A percentile compares a stretch with the other conserved stretches of the same genome.
phyloP scores from a whole-genome alignment of 2,797 vertebrate species.

The Crocodylus rhombifer region DNA sequence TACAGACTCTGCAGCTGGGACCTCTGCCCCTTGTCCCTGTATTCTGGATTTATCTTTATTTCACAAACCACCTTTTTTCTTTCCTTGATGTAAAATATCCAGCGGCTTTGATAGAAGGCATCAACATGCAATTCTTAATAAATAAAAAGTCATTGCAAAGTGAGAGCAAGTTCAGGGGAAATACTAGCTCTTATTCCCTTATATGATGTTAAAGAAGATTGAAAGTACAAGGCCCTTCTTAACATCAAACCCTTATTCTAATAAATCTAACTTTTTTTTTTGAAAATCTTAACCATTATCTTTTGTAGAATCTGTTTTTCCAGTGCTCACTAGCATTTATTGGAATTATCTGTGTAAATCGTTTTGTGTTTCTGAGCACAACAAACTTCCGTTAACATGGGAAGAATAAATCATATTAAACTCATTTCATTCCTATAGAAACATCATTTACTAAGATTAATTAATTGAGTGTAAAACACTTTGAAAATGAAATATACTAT shows the following conservation, averaged over 20 bases:
- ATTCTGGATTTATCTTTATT: background rate
- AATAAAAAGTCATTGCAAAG: background rate
- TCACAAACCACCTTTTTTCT: fast-evolving
- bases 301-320: background rate
- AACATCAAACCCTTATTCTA: fast-evolving
- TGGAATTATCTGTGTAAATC: background rate
- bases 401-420: background rate
- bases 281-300: fast-evolving
- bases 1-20: too few relatives aligned
- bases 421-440: background rate
- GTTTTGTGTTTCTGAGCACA: background rate
- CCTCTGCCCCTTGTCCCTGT: too few relatives aligned
- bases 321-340: background rate
- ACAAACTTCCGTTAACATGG: background rate
- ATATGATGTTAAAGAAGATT: background rate
- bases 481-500: background rate
- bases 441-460: background rate
- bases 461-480: background rate
- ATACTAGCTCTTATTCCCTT: background rate
- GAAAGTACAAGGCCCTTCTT: background rate
- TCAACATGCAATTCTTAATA: fast-evolving
- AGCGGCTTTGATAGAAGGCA: background rate
- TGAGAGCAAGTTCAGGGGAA: fast-evolving
- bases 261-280: background rate
- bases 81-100: background rate